phyloP scores from a whole-genome alignment of 2,888 invertebrate genomes.

The Sisyra nigra region DNA sequence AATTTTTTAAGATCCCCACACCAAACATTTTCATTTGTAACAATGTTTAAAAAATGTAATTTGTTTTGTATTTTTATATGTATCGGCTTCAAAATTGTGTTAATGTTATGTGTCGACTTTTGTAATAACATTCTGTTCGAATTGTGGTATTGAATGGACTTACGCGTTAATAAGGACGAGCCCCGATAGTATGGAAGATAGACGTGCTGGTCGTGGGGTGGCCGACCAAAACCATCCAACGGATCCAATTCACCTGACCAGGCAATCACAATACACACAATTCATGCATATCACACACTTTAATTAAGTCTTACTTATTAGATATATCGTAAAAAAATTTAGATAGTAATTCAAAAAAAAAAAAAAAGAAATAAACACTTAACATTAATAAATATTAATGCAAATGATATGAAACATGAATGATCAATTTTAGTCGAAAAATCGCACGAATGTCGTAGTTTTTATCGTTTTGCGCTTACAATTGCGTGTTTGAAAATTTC shows the following conservation, averaged over 20 bases:
- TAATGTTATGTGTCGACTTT: conserved; percentile 82
- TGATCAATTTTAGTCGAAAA: too few species aligned
- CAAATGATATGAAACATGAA: too few species aligned
- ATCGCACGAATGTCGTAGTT: too few species aligned
- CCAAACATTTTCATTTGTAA: too few species aligned
- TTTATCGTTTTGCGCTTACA: too few species aligned
- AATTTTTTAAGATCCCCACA: too few species aligned
- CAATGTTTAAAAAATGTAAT: too few species aligned
- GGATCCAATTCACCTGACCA: conserved; percentile 23
- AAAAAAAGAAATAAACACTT: too few species aligned
- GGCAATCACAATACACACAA: conserved; percentile 5
- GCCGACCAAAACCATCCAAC: conserved; percentile 44
- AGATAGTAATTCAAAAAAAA: too few species aligned
- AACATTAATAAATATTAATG: too few species aligned
- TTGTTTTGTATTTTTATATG: not conserved
- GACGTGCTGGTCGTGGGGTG: conserved; percentile 60
- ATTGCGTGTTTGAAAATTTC: too few species aligned
- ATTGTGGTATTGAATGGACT: conserved; percentile 29
- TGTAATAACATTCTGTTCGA: conserved; percentile 58
- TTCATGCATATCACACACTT: too few species aligned
- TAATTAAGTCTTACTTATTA: not conserved
- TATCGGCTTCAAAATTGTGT: conserved; percentile 18
- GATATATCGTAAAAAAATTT: not conserved
- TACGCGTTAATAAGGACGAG: conserved; percentile 62
- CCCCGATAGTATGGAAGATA: conserved; percentile 75